phyloP scores from a whole-genome alignment of 2,797 vertebrate species.

The Poeciliopsis infans region DNA sequence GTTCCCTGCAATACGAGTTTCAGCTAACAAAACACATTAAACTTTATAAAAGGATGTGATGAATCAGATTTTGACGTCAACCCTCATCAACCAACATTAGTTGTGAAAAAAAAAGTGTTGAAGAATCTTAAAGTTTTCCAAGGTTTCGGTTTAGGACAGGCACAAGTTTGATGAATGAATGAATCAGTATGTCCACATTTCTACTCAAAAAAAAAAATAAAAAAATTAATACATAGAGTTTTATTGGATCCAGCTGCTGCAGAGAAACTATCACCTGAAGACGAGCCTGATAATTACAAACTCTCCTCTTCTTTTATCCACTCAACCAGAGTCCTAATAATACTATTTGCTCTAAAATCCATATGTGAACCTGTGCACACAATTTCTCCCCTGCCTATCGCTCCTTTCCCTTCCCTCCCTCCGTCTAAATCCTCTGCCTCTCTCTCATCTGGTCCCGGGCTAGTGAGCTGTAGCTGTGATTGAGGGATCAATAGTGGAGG shows the following conservation, averaged over 20 bases:
- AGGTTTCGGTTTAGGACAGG: neutral
- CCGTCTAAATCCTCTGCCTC: constrained; percentile 24
- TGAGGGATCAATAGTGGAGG: constrained; percentile 84
- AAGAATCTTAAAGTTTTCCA: neutral
- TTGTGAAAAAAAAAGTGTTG: neutral
- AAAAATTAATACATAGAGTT: constrained; percentile 58
- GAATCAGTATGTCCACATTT: constrained; percentile 14
- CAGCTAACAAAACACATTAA: neutral
- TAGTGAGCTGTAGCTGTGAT: constrained; percentile 78
- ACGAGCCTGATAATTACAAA: constrained; percentile 74
- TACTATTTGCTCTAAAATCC: constrained; percentile 76
- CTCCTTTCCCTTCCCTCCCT: constrained; percentile 36
- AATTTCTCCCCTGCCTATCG: constrained; percentile 48
- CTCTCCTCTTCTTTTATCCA: constrained; percentile 67
- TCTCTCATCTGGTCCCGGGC: constrained; percentile 68
- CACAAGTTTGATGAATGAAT: constrained; percentile 1
- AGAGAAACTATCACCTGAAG: constrained; percentile 73
- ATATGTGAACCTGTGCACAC: constrained; percentile 61
- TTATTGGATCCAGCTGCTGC: constrained; percentile 56
- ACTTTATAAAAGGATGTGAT: neutral
- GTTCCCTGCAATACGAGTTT: neutral
- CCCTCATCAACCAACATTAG: neutral
- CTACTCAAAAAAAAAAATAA: constrained; percentile 10
- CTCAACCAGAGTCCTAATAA: constrained; percentile 69
- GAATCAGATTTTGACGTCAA: neutral